phyloP scores from a whole-genome alignment of 2,888 invertebrate genomes.

The Antheraea yamamai region DNA sequence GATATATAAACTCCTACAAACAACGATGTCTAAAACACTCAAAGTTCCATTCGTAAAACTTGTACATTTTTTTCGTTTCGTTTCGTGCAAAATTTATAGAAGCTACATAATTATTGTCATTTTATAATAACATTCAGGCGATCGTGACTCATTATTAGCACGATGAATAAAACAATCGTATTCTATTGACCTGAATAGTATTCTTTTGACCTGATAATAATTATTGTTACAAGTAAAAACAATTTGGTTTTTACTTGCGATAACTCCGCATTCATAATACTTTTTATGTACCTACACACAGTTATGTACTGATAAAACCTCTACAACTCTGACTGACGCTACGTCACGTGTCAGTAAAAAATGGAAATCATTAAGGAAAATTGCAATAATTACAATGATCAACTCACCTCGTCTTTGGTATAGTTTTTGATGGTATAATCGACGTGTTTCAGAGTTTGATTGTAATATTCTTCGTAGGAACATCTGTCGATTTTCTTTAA shows the following conservation, averaged over 20 bases:
- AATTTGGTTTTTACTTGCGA: neutral
- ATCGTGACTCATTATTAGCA: conserved; percentile 38
- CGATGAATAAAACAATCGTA: conserved; percentile 31
- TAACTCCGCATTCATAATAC: conserved; percentile 17
- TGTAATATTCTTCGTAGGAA: conserved; percentile 89
- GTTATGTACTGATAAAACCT: conserved; percentile 18
- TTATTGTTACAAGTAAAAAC: conserved; percentile 3
- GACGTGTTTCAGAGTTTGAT: conserved; percentile 85
- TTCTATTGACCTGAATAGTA: conserved; percentile 39
- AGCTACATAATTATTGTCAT: neutral
- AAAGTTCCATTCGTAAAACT: neutral
- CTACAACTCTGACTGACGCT: conserved; percentile 22
- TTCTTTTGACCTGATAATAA: neutral
- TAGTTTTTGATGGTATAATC: conserved; percentile 77
- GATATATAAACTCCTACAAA: neutral
- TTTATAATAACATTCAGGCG: conserved; percentile 12
- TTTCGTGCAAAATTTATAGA: neutral
- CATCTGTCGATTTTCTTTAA: conserved; percentile 83
- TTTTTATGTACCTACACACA: conserved; percentile 14
- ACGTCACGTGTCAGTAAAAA: conserved; percentile 27
- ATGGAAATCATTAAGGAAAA: conserved; percentile 31
- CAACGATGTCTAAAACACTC: neutral
- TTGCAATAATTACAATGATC: conserved; percentile 21
- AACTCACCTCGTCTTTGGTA: conserved; percentile 76
- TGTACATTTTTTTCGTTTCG: neutral